phyloP scores from a whole-genome alignment of 2,797 vertebrate species.

The Avahi laniger region DNA sequence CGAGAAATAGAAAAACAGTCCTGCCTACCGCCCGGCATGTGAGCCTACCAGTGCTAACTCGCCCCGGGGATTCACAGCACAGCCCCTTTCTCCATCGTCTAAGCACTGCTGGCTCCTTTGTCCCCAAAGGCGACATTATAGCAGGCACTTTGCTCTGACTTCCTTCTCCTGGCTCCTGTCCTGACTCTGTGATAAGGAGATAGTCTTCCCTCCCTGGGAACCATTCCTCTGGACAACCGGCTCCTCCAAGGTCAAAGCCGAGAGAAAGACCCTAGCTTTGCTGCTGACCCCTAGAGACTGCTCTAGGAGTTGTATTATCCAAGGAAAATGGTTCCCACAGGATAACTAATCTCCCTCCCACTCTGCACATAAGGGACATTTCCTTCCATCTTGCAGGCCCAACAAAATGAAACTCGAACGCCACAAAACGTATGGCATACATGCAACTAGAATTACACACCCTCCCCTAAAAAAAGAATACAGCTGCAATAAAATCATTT shows the following conservation, averaged over 20 bases:
- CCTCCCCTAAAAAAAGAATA: neutral
- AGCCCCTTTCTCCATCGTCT: neutral
- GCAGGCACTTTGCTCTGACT: neutral
- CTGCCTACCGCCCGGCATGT: neutral
- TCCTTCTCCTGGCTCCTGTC: neutral
- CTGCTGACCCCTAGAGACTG: neutral
- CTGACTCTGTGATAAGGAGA: slow-evolving; percentile 51
- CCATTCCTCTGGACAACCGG: neutral
- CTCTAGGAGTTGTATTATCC: neutral
- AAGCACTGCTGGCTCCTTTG: neutral
- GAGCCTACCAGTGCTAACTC: neutral
- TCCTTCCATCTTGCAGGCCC: neutral
- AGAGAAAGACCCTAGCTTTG: neutral
- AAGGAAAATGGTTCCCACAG: slow-evolving; percentile 42
- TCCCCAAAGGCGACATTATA: neutral
- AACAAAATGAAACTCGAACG: neutral
- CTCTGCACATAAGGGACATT: neutral
- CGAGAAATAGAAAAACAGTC: neutral
- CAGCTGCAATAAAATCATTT: neutral
- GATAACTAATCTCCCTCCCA: neutral
- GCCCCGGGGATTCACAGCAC: neutral
- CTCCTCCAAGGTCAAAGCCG: slow-evolving; percentile 42
- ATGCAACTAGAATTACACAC: neutral
- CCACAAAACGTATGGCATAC: neutral
- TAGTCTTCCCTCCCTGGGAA: slow-evolving; percentile 36